phyloP scores from a whole-genome alignment of 2,888 invertebrate species.

The Volucella bombylans region DNA sequence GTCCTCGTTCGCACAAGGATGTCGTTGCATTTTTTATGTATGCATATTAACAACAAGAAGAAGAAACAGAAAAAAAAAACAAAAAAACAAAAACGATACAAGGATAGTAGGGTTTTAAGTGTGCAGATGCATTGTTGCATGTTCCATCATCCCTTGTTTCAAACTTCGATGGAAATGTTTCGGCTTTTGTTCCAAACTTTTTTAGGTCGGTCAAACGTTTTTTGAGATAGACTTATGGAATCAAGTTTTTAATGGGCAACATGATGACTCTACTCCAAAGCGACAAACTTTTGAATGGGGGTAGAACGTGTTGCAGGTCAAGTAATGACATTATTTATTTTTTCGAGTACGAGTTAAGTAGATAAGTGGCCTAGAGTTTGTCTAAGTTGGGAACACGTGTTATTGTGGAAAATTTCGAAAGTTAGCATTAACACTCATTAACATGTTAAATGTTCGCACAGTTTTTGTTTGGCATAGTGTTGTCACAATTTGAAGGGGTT shows the following conservation, averaged over 20 bases:
- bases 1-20: conserved; percentile 44
- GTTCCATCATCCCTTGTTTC: neutral
- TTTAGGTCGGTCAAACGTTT: conserved; percentile 6
- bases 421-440: too few relatives aligned
- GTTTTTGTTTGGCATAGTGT: too few relatives aligned
- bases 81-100: neutral
- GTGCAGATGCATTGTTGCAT: conserved; percentile 1
- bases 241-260: conserved; percentile 35
- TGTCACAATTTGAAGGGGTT: too few relatives aligned
- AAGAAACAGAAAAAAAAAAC: neutral
- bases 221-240: neutral
- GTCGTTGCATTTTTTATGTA: neutral
- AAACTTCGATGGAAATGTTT: conserved; percentile 3
- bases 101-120: too few relatives aligned
- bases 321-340: conserved; percentile 29
- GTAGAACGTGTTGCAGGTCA: conserved; percentile 50
- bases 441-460: too few relatives aligned
- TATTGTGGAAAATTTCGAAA: too few relatives aligned
- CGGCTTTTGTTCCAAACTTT: conserved; percentile 13
- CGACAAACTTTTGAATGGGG: conserved; percentile 34
- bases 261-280: conserved; percentile 36
- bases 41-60: too few relatives aligned
- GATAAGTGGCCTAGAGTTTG: conserved; percentile 25
- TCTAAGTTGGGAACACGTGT: conserved; percentile 15
- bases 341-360: conserved; percentile 21